phyloP scores from a whole-genome alignment of 2,888 invertebrate genomes.

The Cepaea hortensis region DNA sequence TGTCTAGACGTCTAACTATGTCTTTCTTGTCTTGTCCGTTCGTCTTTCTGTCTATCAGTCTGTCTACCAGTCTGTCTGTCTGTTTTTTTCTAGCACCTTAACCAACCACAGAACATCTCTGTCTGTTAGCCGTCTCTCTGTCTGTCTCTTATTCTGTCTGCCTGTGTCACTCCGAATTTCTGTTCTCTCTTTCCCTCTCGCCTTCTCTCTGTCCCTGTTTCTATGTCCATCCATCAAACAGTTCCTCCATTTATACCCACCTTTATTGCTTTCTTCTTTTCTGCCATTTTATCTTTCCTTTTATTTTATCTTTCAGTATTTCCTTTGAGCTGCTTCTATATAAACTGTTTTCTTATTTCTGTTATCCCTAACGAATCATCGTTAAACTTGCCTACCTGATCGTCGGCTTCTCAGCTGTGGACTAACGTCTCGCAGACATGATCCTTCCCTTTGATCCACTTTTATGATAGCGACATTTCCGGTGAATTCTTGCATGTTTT shows the following conservation, averaged over 20 bases:
- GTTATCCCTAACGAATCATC: neutral
- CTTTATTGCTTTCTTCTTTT: neutral
- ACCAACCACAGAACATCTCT: no score
- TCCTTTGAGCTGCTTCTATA: neutral
- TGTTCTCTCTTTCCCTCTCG: neutral
- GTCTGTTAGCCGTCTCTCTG: neutral
- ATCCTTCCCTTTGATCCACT: no score
- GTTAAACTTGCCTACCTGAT: neutral
- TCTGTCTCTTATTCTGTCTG: neutral
- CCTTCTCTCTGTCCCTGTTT: conserved; percentile 4
- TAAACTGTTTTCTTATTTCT: neutral
- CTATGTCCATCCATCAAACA: neutral
- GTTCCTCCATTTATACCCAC: neutral
- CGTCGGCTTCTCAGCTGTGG: no score
- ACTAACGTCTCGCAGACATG: no score
- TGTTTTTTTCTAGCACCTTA: no score
- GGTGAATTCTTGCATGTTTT: no score
- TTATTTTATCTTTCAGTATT: neutral
- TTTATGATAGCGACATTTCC: no score
- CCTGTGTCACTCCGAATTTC: neutral
- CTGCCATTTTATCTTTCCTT: neutral
- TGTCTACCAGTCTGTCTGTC: neutral
- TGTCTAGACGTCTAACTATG: neutral
- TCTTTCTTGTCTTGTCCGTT: no score
- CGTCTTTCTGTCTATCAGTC: neutral